Evolutionary conservation across 2,113 vertebrate genomes (phyloP).

Genomic region (Lagopus muta): DNA sequence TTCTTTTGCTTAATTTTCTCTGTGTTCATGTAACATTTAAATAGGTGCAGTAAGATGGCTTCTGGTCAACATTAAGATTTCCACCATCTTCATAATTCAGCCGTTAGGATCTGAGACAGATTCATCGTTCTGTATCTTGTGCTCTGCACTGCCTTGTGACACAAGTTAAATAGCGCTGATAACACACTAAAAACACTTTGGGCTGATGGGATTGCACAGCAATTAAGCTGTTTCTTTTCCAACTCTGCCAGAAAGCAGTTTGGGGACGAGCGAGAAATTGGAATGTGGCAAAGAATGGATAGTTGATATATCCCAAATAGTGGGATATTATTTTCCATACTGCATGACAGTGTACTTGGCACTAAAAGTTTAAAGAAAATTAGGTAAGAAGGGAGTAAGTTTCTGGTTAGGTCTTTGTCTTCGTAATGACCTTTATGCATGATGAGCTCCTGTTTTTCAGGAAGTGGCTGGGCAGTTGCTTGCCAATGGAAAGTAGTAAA

Average conservation of each 20-base stretch:
- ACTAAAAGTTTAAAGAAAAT: not conserved
- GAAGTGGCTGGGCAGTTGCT: not conserved
- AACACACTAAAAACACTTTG: not conserved
- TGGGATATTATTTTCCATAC: not conserved
- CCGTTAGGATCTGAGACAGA: not conserved
- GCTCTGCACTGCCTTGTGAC: not conserved
- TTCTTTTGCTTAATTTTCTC: not conserved
- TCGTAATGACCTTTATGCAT: not conserved
- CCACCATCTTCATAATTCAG: not conserved
- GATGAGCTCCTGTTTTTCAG: not conserved
- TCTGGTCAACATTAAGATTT: not conserved
- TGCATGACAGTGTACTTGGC: not conserved
- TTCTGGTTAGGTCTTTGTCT: not conserved
- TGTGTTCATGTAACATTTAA: not conserved
- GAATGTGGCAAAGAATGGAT: not conserved
- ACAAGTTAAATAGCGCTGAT: not conserved
- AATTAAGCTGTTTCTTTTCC: rapidly evolving
- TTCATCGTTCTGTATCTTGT: not conserved
- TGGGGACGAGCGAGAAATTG: not conserved
- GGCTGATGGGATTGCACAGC: not conserved
- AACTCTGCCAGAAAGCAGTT: not conserved
- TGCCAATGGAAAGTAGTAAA: not conserved
- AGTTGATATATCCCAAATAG: not conserved
- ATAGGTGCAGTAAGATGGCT: not conserved
- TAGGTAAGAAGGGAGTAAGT: not conserved